Conservation (phyloP, 2,797 vertebrate species). For the Mus minutoides region DNA sequence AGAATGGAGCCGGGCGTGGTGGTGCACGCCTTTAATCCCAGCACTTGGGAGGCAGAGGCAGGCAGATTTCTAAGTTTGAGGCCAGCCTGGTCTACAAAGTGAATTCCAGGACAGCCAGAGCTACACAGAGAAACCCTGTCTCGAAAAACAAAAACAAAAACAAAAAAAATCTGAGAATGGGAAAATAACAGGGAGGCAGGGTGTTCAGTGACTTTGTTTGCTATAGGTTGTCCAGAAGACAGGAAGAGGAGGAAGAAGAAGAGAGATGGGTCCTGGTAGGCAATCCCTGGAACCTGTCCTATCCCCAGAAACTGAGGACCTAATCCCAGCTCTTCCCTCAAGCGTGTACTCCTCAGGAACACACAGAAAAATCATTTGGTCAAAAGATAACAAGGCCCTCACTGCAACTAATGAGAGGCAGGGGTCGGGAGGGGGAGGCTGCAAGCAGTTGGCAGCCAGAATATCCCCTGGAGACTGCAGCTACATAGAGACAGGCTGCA, state of each 20-base stretch:
- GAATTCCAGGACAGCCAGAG: no score
- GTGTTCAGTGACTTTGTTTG: background rate
- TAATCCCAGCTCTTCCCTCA: background rate
- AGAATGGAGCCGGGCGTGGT: no score
- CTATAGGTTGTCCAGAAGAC: constrained; percentile 65
- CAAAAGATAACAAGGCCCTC: constrained; percentile 67
- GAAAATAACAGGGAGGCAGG: background rate
- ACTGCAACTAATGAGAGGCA: constrained; percentile 67
- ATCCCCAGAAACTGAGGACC: background rate
- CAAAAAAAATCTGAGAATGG: no score
- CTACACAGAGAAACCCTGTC: no score
- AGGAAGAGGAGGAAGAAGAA: constrained; percentile 2
- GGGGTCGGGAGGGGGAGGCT: background rate
- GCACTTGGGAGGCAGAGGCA: no score
- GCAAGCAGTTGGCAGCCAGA: constrained; percentile 35
- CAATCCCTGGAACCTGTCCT: background rate
- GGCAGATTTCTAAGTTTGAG: no score
- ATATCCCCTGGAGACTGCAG: constrained; percentile 42
- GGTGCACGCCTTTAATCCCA: no score
- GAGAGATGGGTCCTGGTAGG: constrained; percentile 55
- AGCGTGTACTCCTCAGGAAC: background rate
- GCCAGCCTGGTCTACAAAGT: no score
- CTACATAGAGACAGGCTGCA: background rate
- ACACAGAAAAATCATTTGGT: constrained; percentile 58
- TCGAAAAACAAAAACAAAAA: no score